These are phyloP conservation scores for Halcyon smyrnensis DNA, from an alignment of 2,797 vertebrate species.

Conservation along the genomic window DNA sequence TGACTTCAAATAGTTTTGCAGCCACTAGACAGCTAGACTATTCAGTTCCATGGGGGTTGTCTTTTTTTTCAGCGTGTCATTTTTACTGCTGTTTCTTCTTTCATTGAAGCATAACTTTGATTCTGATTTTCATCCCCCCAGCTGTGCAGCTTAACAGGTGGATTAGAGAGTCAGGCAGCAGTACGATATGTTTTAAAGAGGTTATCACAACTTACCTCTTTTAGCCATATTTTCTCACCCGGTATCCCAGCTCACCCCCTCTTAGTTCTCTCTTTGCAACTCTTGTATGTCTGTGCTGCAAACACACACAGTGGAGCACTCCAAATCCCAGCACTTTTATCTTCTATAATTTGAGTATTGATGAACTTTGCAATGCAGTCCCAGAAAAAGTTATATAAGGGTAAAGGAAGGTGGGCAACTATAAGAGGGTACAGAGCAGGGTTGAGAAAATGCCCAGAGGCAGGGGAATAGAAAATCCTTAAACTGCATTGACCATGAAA, in stretches of 20 bases:
- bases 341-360: not conserved
- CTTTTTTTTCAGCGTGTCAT: not conserved
- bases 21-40: not conserved
- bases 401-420: not conserved
- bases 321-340: accelerated
- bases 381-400: not conserved
- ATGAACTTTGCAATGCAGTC: not conserved
- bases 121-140: not conserved
- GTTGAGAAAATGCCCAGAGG: not conserved
- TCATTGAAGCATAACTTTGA: conserved; percentile 27
- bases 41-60: not conserved
- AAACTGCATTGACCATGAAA: not conserved
- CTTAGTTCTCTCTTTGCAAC: not conserved
- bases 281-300: not conserved
- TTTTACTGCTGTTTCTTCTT: conserved; percentile 21
- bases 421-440: not conserved
- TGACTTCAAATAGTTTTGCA: conserved; percentile 18
- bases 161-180: not conserved
- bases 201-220: not conserved
- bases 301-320: not conserved
- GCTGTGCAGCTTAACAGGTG: not conserved
- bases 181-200: not conserved
- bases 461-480: not conserved
- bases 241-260: not conserved
- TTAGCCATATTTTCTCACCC: not conserved